Evolutionary conservation across 2,888 invertebrate species (phyloP).

Genomic region (Heliconius cydno): DNA sequence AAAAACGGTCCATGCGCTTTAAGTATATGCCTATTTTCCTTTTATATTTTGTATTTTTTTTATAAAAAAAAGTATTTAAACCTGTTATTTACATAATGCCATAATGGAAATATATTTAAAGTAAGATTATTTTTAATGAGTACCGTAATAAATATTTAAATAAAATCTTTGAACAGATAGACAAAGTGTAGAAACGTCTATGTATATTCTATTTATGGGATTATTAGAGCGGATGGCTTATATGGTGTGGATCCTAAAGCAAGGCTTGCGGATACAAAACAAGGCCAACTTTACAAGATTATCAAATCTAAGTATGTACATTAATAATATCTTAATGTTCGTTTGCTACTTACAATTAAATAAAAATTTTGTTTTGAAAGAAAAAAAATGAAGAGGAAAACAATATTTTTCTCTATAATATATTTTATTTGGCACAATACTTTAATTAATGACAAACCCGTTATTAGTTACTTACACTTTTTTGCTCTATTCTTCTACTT

Average conservation of each 20-base stretch:
- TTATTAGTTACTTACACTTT: neutral
- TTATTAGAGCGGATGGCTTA: conserved; percentile 11
- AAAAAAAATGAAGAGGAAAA: neutral
- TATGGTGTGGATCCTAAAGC: conserved; percentile 20
- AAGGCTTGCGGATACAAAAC: conserved; percentile 26
- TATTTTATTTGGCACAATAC: neutral
- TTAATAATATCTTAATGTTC: neutral
- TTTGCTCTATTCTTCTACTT: neutral
- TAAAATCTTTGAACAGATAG: neutral
- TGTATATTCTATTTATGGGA: conserved; percentile 16
- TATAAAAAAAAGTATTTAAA: too few relatives aligned
- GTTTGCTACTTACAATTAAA: neutral
- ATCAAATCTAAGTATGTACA: neutral
- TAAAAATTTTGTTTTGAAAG: too few relatives aligned
- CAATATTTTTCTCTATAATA: neutral
- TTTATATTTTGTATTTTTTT: too few relatives aligned
- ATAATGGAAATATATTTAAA: neutral
- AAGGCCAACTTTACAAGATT: conserved; percentile 4
- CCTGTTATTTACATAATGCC: too few relatives aligned
- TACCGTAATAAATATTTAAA: neutral
- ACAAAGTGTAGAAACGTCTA: neutral
- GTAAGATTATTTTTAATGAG: neutral
- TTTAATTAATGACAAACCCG: neutral
- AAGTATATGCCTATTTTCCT: too few relatives aligned
- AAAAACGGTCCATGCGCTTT: too few relatives aligned